These are phyloP conservation scores for Scolopax rusticola DNA, from an alignment of 2,797 vertebrate species.

Conservation along the genomic window DNA sequence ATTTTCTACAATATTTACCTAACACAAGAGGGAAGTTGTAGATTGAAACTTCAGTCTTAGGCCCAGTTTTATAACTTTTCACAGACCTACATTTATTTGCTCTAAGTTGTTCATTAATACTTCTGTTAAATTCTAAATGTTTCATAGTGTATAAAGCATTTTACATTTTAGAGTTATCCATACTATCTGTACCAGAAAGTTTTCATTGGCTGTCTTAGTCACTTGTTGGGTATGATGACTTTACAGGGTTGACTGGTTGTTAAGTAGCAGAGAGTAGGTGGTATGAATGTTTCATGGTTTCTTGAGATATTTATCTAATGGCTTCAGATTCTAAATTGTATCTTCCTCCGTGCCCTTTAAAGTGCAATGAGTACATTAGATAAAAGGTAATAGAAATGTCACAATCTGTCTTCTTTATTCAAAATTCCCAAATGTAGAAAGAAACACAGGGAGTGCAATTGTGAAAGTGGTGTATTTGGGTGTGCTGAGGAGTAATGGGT, in stretches of 20 bases:
- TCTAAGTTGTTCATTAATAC: not conserved
- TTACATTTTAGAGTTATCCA: not conserved
- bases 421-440: not conserved
- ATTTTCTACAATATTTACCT: not conserved
- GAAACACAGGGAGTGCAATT: not conserved
- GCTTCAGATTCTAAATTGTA: not conserved
- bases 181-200: not conserved
- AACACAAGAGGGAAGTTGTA: not conserved
- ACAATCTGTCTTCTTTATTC: not conserved
- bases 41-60: not conserved
- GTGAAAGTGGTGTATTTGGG: not conserved
- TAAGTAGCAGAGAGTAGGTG: not conserved
- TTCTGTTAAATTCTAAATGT: not conserved
- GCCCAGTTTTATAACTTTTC: not conserved
- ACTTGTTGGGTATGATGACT: not conserved
- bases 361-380: not conserved
- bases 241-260: not conserved
- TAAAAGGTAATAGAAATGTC: not conserved
- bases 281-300: not conserved
- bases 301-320: not conserved
- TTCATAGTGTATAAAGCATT: not conserved
- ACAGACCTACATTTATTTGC: not conserved
- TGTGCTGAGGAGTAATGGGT: not conserved
- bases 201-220: not conserved
- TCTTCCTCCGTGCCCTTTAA: not conserved